phyloP scores from a whole-genome alignment of 2,888 invertebrate species.

The Habrosyne pyritoides region DNA sequence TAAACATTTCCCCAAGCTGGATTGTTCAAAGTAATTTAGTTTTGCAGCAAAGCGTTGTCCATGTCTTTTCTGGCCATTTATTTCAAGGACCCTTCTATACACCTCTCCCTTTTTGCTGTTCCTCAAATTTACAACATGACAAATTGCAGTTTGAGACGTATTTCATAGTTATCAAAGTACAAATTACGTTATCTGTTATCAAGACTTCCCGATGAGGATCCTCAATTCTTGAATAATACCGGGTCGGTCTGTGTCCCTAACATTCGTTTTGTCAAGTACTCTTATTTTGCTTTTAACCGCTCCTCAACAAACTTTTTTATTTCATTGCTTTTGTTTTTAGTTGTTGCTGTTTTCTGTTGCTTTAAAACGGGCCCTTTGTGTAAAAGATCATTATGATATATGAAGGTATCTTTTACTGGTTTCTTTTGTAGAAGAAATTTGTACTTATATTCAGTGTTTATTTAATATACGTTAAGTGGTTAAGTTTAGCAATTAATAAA shows the following conservation, averaged over 20 bases:
- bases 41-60: conserved; percentile 52
- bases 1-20: conserved; percentile 61
- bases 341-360: conserved; percentile 20
- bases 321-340: conserved; percentile 41
- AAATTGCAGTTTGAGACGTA: conserved; percentile 59
- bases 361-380: conserved; percentile 4
- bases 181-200: conserved; percentile 51
- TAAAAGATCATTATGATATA: neutral
- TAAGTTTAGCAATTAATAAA: too few relatives aligned
- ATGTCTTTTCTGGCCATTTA: conserved; percentile 53
- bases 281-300: conserved; percentile 48
- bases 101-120: conserved; percentile 48
- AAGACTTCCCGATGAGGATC: conserved; percentile 29
- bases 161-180: conserved; percentile 56
- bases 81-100: conserved; percentile 54
- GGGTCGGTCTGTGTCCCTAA: conserved; percentile 22
- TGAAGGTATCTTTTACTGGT: neutral
- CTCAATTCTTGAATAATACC: conserved; percentile 17
- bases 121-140: conserved; percentile 50
- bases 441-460: neutral
- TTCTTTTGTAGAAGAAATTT: neutral
- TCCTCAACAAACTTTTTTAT: conserved; percentile 46
- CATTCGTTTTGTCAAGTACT: conserved; percentile 44
- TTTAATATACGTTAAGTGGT: too few relatives aligned
- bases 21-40: conserved; percentile 68